These are phyloP conservation scores for Tamandua tetradactyla DNA, from an alignment of 2,797 vertebrate species.

Conservation along the genomic window DNA sequence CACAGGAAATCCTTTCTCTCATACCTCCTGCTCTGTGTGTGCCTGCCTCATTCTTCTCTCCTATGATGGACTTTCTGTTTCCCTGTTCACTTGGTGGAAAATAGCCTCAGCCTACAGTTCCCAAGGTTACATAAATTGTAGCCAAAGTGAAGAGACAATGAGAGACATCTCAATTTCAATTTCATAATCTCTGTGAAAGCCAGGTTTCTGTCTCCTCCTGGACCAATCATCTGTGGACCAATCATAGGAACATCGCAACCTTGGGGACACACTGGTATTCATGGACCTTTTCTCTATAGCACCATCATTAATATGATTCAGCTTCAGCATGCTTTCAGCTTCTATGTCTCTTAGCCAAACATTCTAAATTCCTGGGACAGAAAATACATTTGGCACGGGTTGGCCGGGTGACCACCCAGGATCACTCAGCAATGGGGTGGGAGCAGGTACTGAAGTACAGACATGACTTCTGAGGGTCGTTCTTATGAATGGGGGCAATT, in stretches of 20 bases:
- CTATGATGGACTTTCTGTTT: not conserved
- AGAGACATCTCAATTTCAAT: not conserved
- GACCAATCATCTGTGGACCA: not conserved
- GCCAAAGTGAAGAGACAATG: not conserved
- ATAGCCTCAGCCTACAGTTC: not conserved
- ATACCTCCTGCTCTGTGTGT: no score
- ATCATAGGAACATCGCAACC: not conserved
- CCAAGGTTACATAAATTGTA: not conserved
- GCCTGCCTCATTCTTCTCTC: not conserved
- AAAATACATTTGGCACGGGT: not conserved
- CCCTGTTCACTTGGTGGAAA: not conserved
- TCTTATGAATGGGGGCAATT: not conserved
- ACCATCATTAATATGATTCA: not conserved
- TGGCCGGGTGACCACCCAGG: not conserved
- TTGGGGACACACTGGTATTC: not conserved
- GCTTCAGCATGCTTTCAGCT: not conserved
- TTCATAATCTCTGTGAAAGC: not conserved
- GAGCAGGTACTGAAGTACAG: not conserved
- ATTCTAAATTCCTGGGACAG: constrained; percentile 2
- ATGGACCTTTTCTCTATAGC: not conserved
- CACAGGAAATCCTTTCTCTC: not conserved
- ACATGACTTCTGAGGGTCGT: not conserved
- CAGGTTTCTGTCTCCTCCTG: not conserved
- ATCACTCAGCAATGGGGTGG: not conserved
- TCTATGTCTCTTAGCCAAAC: not conserved